Base-by-base conservation (phyloP, 2,888 invertebrate species). In the Polietes domitor region DNA sequence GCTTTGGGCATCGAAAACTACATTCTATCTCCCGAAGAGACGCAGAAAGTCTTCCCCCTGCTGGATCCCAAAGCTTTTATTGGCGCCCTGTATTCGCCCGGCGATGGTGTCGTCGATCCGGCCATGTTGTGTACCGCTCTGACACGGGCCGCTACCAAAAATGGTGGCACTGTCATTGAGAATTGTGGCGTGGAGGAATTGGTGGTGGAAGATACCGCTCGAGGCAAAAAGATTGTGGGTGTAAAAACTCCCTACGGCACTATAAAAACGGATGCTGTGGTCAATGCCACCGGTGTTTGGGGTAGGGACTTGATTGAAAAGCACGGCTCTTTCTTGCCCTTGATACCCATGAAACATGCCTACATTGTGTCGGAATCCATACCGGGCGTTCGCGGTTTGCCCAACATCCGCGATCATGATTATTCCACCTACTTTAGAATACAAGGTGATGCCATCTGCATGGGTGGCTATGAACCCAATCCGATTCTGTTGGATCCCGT, bases 391-490 rank as follows among this genome's bases (percentile, higher is more conserved):
- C 93, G 95, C 77, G 95, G 95, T 63, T 92, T 95, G 81, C 98
- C 98, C 0, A 98, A 98, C 90, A 93, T 98, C 15, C 93, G 98
- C 53, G 98, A 98, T 91, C 97, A 97, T 88, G 98, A 98, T 89
- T 94, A 94, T 7, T 95, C 95, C 19, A 93, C 97, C 24, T 98
- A 98, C 89, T 95, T 98, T 86, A 95, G 96, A 88, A 94, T 97
- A 1, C 97, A 97, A 89, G 97, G 97, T 17, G 96, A 97, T 88
- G 94, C 96, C 0, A 94, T 98, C 65, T 94, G 95, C 84, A 94
- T 98, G 88, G 98, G 98, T 12, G 98, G 98, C 0, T 98, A 98
- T 89, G 98, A 98, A 92, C 92, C 93, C 0, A 97, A 98, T 91
- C 98, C 98, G 0, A 94, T 95, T 84, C 94, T 98, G 88, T 91